These are phyloP conservation scores for Ptychochromis oligacanthus DNA, from an alignment of 2,113 vertebrate genomes.

Conservation along the genomic window DNA sequence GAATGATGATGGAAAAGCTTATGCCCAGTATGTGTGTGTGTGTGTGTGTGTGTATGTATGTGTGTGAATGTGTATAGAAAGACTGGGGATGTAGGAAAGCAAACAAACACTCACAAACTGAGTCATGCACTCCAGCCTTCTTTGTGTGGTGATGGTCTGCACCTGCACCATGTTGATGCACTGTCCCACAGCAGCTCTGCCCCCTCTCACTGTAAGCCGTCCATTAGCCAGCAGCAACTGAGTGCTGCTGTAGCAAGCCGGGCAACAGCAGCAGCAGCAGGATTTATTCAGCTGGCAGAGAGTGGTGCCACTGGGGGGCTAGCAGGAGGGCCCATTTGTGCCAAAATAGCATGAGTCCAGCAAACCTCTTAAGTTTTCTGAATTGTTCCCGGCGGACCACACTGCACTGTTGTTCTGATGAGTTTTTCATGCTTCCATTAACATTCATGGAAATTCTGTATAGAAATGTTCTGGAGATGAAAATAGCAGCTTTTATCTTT, in stretches of 20 bases:
- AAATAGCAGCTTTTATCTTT: constrained; percentile 8
- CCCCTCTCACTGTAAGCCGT: constrained; percentile 32
- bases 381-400: constrained; percentile 33
- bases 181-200: constrained; percentile 8
- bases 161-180: constrained; percentile 43
- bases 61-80: not conserved
- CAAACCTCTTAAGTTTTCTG: constrained; percentile 28
- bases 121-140: constrained; percentile 29
- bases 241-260: constrained; percentile 37
- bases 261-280: constrained; percentile 40
- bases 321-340: constrained; percentile 48
- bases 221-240: constrained; percentile 54
- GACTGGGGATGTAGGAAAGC: not conserved
- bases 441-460: not conserved
- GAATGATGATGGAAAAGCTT: constrained; percentile 43
- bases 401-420: constrained; percentile 28
- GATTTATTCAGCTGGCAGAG: constrained; percentile 54
- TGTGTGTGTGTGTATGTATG: not conserved
- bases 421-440: constrained; percentile 1
- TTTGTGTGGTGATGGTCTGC: constrained; percentile 29
- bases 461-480: not conserved
- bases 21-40: not conserved
- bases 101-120: constrained; percentile 35
- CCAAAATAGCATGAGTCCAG: constrained; percentile 31
- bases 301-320: constrained; percentile 36